Conservation (phyloP, 1,140 invertebrate genomes). For the Tachypleus tridentatus region DNA sequence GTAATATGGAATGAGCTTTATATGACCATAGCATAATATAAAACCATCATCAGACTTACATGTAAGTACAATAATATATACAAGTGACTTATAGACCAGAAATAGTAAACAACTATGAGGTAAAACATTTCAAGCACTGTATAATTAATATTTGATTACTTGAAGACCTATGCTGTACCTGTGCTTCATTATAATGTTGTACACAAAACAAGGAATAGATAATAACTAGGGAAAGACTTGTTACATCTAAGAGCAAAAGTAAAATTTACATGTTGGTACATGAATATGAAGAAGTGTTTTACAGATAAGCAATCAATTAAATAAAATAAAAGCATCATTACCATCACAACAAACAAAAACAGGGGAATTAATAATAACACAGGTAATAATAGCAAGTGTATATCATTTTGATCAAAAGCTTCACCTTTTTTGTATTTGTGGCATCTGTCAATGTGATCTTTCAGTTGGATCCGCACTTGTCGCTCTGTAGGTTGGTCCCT, state of each 20-base stretch:
- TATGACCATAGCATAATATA: no score
- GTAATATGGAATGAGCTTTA: no score
- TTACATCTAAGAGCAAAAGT: slow-evolving; percentile 1
- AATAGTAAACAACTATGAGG: no score
- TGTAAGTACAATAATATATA: no score
- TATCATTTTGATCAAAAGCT: not conserved
- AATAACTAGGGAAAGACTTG: not conserved
- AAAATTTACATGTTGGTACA: not conserved
- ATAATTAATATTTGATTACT: no score
- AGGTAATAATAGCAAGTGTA: no score
- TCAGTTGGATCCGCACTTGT: slow-evolving; percentile 94
- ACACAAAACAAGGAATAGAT: not conserved
- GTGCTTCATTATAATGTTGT: no score
- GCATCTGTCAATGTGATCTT: slow-evolving; percentile 95
- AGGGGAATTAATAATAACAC: no score
- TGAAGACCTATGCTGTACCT: no score
- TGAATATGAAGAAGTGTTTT: not conserved
- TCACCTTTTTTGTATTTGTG: slow-evolving; percentile 25
- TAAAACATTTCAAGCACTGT: no score
- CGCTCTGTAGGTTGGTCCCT: slow-evolving; percentile 94
- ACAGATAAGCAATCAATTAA: not conserved
- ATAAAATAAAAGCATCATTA: slow-evolving; percentile 1
- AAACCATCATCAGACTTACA: no score
- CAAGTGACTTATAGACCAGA: no score
- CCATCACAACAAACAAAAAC: not conserved